Evolutionary conservation across 1,140 invertebrate species (phyloP).

Genomic region (Apocrypta bakeri): DNA sequence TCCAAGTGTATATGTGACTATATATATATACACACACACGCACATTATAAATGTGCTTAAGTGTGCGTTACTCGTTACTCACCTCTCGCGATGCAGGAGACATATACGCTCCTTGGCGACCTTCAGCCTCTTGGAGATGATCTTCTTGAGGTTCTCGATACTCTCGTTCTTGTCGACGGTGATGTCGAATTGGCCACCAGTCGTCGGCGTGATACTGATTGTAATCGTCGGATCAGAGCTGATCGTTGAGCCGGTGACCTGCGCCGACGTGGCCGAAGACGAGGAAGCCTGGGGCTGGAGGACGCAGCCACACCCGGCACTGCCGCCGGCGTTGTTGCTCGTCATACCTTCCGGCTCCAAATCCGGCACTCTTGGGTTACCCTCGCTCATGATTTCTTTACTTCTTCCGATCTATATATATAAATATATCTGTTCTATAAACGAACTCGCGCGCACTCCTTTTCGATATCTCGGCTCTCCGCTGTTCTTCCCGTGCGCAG

Average conservation of each 20-base stretch:
- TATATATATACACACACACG: too few species aligned
- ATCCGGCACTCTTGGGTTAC: slow-evolving; percentile 34
- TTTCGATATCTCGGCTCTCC: background rate
- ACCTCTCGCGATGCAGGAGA: slow-evolving; percentile 93
- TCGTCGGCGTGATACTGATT: slow-evolving; percentile 90
- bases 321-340: background rate
- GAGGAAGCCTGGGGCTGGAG: slow-evolving; percentile 17
- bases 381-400: slow-evolving; percentile 30
- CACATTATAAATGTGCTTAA: too few species aligned
- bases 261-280: slow-evolving; percentile 74
- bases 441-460: background rate
- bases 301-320: slow-evolving; percentile 78
- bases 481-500: background rate
- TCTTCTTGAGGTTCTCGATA: slow-evolving; percentile 91
- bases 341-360: slow-evolving; percentile 37
- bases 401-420: background rate
- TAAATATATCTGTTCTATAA: too few species aligned
- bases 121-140: slow-evolving; percentile 93
- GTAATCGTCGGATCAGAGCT: slow-evolving; percentile 80
- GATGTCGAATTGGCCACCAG: slow-evolving; percentile 91
- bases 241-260: slow-evolving; percentile 69
- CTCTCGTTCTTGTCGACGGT: slow-evolving; percentile 85
- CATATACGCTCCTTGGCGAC: slow-evolving; percentile 94
- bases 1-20: background rate
- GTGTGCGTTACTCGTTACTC: slow-evolving; percentile 69